Conservation (phyloP, 30 jellyfish, hydroid and myxozoan species). For the Haliclystus octoradiatus region DNA sequence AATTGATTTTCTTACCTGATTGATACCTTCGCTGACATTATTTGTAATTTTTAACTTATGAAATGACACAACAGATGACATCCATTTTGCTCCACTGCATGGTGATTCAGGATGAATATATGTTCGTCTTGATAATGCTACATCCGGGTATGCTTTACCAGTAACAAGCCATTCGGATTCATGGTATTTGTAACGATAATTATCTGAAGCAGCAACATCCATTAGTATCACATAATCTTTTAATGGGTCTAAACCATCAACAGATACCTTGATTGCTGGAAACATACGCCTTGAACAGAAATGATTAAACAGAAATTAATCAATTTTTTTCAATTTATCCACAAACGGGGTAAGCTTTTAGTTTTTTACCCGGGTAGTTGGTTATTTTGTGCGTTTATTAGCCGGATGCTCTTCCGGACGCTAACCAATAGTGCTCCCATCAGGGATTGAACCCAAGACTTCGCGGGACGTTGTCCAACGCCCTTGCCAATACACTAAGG, state of each 20-base stretch:
- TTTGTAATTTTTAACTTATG: conserved; percentile 80
- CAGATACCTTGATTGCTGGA: conserved; percentile 59
- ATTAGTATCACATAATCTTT: conserved; percentile 32
- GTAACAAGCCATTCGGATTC: conserved; percentile 89
- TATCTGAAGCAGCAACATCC: conserved; percentile 72
- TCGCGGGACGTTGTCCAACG: too few relatives aligned
- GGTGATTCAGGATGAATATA: conserved; percentile 77
- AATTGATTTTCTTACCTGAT: too few relatives aligned
- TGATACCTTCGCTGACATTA: conserved; percentile 43
- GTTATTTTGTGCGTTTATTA: too few relatives aligned
- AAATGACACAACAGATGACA: conserved; percentile 61
- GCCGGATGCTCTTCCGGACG: too few relatives aligned
- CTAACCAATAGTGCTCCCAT: too few relatives aligned
- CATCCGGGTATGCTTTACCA: conserved; percentile 90
- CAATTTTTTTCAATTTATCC: too few relatives aligned
- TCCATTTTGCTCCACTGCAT: conserved; percentile 81
- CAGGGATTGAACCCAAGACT: too few relatives aligned
- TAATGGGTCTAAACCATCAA: conserved; percentile 54
- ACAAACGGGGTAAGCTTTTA: too few relatives aligned
- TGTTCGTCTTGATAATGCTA: conserved; percentile 22
- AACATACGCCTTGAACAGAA: conserved; percentile 61
- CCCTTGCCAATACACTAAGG: too few relatives aligned
- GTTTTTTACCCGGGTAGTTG: too few relatives aligned
- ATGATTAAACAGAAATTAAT: neutral
- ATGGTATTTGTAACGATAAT: conserved; percentile 74